These are phyloP conservation scores for Stomatorhinus ivindoensis DNA, from an alignment of 2,113 vertebrate genomes.

Conservation along the genomic window DNA sequence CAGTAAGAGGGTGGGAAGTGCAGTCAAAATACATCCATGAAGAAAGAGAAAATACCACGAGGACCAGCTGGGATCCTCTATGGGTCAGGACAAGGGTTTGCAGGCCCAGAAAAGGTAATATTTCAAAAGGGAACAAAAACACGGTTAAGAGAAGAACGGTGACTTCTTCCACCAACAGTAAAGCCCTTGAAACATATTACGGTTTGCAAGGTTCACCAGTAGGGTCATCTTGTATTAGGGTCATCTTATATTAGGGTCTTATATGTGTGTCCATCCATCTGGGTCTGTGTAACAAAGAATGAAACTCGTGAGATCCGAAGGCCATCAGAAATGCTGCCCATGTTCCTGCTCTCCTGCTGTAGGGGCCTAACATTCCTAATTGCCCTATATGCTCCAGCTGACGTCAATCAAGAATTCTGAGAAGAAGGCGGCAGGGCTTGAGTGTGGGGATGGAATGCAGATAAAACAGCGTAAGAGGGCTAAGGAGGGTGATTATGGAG, in stretches of 20 bases:
- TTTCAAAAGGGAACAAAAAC: background rate
- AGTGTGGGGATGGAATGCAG: background rate
- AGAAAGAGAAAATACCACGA: background rate
- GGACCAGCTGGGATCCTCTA: background rate
- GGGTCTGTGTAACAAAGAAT: background rate
- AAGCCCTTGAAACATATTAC: background rate
- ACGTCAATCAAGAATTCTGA: background rate
- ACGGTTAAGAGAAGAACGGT: background rate
- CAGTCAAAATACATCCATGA: background rate
- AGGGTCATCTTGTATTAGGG: too few relatives aligned
- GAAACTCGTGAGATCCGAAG: background rate
- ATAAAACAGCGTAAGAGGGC: background rate
- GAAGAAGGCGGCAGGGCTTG: background rate
- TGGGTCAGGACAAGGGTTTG: background rate
- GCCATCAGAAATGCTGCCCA: background rate
- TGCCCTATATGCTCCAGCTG: background rate
- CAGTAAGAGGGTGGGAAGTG: background rate
- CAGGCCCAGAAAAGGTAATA: background rate
- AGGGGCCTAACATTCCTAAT: background rate
- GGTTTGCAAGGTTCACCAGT: background rate
- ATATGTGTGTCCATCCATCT: background rate
- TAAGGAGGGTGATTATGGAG: conserved; percentile 16
- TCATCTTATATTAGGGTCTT: too few relatives aligned
- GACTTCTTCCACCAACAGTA: background rate
- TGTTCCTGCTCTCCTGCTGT: background rate